A percentile compares a stretch with the other conserved stretches of the same genome.
These are phyloP conservation scores for Melanogrammus aeglefinus DNA, from an alignment of 2,797 vertebrate species.

Conservation along the genomic window DNA sequence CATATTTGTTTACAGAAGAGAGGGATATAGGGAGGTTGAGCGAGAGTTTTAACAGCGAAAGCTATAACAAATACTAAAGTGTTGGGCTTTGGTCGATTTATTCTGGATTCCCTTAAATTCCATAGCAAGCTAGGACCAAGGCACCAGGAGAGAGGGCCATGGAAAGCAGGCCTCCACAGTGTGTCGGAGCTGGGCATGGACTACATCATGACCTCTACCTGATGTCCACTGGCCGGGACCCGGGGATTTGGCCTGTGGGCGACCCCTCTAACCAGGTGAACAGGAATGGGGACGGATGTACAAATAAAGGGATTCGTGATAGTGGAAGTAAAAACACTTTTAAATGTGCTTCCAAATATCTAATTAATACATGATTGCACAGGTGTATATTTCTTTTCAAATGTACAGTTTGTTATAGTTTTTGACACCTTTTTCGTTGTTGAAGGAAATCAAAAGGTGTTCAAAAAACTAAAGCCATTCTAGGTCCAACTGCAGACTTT, in stretches of 20 bases:
- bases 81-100: background rate
- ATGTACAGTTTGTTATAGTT: no score
- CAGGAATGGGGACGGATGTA: background rate
- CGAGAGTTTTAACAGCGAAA: background rate
- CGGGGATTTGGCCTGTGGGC: conserved; percentile 63
- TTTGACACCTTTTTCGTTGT: no score
- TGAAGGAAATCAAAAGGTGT: no score
- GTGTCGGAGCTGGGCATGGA: conserved; percentile 70
- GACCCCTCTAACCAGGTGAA: conserved; percentile 67
- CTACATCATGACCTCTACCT: conserved; percentile 84
- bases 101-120: background rate
- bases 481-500: no score
- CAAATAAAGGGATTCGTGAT: background rate
- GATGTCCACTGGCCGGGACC: conserved; percentile 83
- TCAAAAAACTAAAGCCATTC: no score
- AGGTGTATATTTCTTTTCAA: no score
- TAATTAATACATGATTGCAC: no score
- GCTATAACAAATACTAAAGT: background rate
- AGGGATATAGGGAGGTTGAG: background rate
- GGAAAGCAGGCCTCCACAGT: conserved; percentile 70
- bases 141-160: conserved; percentile 72
- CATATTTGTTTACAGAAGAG: background rate
- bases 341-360: no score
- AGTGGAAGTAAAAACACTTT: no score
- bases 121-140: conserved; percentile 75